Conservation (phyloP, 2,888 invertebrate genomes). For the Taphrorychus bicolor region DNA sequence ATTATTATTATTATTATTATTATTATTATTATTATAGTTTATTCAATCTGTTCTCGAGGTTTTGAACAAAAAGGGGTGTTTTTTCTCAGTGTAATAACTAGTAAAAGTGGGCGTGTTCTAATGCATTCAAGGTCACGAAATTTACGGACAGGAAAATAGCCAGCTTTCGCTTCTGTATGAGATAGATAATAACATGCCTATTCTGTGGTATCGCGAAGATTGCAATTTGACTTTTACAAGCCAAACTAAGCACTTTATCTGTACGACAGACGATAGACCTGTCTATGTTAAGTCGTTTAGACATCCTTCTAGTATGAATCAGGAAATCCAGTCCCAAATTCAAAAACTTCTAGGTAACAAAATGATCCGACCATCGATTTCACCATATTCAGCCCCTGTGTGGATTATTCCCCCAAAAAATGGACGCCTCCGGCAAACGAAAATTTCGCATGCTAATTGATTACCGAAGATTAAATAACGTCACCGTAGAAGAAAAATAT, state of each 20-base stretch:
- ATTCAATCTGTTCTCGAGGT: no score
- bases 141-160: no score
- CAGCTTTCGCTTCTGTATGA: no score
- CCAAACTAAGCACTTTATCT: slow-evolving; percentile 15
- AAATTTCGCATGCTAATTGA: slow-evolving; percentile 18
- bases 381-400: slow-evolving; percentile 16
- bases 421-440: slow-evolving; percentile 10
- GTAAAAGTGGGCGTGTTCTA: no score
- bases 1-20: no score
- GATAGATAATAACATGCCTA: no score
- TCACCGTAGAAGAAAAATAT: slow-evolving; percentile 15
- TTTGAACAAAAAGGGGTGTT: no score
- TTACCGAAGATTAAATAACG: slow-evolving; percentile 8
- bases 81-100: no score
- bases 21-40: no score
- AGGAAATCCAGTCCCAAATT: slow-evolving; percentile 17
- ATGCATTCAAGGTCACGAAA: no score
- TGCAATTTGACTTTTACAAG: slow-evolving; percentile 12
- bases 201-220: slow-evolving; percentile 11
- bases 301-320: slow-evolving; percentile 14
- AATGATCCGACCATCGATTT: slow-evolving; percentile 24
- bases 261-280: slow-evolving; percentile 10
- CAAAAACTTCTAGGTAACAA: slow-evolving; percentile 19
- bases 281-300: slow-evolving; percentile 15
- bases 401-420: slow-evolving; percentile 23